Conservation (phyloP, 2,888 invertebrate genomes). For the Hyalella azteca region DNA sequence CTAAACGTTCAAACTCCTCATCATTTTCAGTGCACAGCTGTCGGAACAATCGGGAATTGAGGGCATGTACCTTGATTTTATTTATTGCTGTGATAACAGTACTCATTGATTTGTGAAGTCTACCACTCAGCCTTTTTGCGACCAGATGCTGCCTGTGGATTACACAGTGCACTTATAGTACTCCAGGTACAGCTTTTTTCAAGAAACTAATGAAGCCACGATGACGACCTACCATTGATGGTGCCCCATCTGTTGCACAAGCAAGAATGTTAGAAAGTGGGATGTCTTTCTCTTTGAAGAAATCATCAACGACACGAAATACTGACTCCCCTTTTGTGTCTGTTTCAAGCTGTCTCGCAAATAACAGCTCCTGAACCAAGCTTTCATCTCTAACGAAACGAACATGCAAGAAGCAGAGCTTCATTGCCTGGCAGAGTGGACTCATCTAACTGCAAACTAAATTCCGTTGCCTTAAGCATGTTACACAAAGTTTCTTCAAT, state of each 20-base stretch:
- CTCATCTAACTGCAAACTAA: neutral
- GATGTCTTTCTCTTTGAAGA: constrained; percentile 50
- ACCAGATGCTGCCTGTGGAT: no score
- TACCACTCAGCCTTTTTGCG: no score
- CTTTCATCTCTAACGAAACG: constrained; percentile 41
- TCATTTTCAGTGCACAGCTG: constrained; percentile 58
- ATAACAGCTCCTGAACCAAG: constrained; percentile 51
- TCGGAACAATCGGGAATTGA: constrained; percentile 58
- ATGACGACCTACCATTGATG: constrained; percentile 41
- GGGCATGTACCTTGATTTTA: no score
- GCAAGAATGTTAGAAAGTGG: neutral
- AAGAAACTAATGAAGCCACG: constrained; percentile 43
- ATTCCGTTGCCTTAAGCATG: neutral
- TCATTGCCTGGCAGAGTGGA: neutral
- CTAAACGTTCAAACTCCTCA: constrained; percentile 58
- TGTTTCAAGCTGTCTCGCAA: constrained; percentile 48
- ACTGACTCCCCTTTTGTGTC: constrained; percentile 53
- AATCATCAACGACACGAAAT: constrained; percentile 42
- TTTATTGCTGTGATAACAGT: no score
- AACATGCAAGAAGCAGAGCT: constrained; percentile 42
- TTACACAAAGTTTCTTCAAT: constrained; percentile 23
- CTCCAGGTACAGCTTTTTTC: constrained; percentile 48
- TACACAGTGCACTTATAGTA: constrained; percentile 50
- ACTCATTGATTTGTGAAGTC: constrained; percentile 54
- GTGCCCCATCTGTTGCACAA: constrained; percentile 13